Base-by-base conservation (phyloP, 2,113 vertebrate genomes). In the Alethe diademata region DNA sequence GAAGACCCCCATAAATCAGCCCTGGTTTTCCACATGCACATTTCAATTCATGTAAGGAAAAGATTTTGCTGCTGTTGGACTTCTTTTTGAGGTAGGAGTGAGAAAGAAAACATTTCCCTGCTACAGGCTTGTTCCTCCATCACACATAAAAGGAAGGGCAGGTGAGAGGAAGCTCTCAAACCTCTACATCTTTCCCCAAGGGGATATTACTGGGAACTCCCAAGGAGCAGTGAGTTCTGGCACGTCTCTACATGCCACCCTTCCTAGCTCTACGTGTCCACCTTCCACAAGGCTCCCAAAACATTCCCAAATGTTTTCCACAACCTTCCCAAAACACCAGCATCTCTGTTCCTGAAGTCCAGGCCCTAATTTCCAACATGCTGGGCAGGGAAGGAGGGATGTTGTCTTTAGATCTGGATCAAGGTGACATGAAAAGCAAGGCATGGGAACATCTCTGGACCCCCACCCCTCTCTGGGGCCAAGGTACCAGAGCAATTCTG, bases 371-470 rank as follows among this genome's bases (percentile, higher is more conserved):
- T 23, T 80, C 40, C 11, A 9, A 40, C 25, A 24, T 1, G 1
- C 58, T 5, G 3, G 24, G 5, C 17, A 22, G 16, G 7, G 24
- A 56, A 72, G 35, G 6, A 76, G 11, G 5, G 20, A 28, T 40
- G 4, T 57, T 7, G 0, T 47, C 50, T 83, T 54, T 45, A 33
- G 33, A 36, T 13, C 24, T 25, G 19, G 65, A 25, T 60, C 1
- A 4, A 71, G 31, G 31, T 10, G 6, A 47, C n/a, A 7, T 14
- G 23, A 53, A 78, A 70, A 73, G 19, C 0, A 3, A 71, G 35
- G 12, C 33, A 58, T 0, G 0, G 35, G 20, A 29, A 26, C 24
- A 33, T 5, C 6, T 13, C 38, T 60, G 20, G 53, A 24, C 4
- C 3, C 4, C 11, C 14, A 47, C 4, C 7, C 5, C 26, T 35